Conservation (phyloP, 2,888 invertebrate genomes). For the Lochmaea capreae region DNA sequence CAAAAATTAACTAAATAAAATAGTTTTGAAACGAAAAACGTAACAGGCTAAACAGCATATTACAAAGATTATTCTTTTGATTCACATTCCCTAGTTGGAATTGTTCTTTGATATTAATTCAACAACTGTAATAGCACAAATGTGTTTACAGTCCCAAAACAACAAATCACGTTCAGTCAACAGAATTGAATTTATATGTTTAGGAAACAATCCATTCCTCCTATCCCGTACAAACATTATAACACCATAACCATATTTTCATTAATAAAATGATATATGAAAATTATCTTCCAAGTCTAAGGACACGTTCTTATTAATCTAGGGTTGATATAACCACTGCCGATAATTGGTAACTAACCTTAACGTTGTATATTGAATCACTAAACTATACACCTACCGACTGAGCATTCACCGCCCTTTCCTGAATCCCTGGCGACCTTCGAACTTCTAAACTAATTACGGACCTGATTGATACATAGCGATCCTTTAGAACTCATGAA, state of each 20-base stretch:
- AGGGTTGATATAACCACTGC: conserved; percentile 37
- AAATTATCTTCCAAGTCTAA: conserved; percentile 30
- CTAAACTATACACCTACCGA: conserved; percentile 43
- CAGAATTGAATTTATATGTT: conserved; percentile 31
- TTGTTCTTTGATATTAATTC: too few relatives aligned
- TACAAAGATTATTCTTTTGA: too few relatives aligned
- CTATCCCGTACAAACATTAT: conserved; percentile 30
- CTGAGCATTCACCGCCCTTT: conserved; percentile 45
- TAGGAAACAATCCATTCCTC: conserved; percentile 25
- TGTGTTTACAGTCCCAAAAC: conserved; percentile 19
- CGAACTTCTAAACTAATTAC: conserved; percentile 56
- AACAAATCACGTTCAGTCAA: conserved; percentile 17
- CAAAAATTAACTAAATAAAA: too few relatives aligned
- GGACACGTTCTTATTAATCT: conserved; percentile 40
- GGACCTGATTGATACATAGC: conserved; percentile 54
- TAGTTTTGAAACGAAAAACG: too few relatives aligned
- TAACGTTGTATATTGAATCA: conserved; percentile 38
- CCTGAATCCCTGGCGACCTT: conserved; percentile 40
- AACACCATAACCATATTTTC: conserved; percentile 29
- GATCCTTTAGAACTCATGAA: conserved; percentile 20
- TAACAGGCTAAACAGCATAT: too few relatives aligned
- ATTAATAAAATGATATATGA: conserved; percentile 40
- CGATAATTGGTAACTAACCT: conserved; percentile 46
- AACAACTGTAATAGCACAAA: not conserved
- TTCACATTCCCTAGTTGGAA: too few relatives aligned